Evolutionary conservation across 1,140 invertebrate genomes (phyloP).

Genomic region (Drosophila rhopaloa): DNA sequence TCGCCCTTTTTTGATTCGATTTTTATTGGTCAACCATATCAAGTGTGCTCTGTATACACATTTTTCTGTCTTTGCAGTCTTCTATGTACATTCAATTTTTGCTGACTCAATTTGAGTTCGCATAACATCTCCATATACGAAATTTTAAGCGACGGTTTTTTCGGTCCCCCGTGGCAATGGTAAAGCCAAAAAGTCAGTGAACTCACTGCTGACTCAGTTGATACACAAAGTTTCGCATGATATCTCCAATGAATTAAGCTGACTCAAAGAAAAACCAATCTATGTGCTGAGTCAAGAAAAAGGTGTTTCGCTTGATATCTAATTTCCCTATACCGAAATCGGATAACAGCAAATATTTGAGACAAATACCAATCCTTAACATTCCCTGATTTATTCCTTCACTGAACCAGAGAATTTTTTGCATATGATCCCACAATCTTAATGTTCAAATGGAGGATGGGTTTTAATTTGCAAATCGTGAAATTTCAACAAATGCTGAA

Average conservation of each 20-base stretch:
- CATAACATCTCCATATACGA: constrained; percentile 1
- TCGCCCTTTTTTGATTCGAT: background rate
- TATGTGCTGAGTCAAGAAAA: background rate
- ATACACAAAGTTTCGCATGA: constrained; percentile 1
- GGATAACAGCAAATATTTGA: background rate
- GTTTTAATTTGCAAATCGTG: constrained; percentile 11
- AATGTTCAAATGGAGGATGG: background rate
- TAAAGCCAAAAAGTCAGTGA: constrained; percentile 4
- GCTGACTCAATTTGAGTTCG: constrained; percentile 1
- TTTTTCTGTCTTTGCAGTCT: background rate
- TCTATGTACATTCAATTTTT: background rate
- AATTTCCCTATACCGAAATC: constrained; percentile 13
- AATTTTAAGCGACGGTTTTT: background rate
- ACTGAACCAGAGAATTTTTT: background rate
- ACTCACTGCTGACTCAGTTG: constrained; percentile 8
- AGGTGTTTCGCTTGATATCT: background rate
- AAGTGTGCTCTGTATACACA: background rate
- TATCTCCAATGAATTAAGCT: constrained; percentile 5
- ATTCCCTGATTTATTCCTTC: too few species aligned
- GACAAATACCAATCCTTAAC: background rate
- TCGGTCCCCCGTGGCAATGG: background rate
- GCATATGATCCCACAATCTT: background rate
- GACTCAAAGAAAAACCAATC: background rate
- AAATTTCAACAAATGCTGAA: constrained; percentile 1
- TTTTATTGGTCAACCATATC: background rate